Evolutionary conservation across 2,797 vertebrate species (phyloP), one percentile per base, ranked within the genome.

Genomic region (Carapus acus): DNA sequence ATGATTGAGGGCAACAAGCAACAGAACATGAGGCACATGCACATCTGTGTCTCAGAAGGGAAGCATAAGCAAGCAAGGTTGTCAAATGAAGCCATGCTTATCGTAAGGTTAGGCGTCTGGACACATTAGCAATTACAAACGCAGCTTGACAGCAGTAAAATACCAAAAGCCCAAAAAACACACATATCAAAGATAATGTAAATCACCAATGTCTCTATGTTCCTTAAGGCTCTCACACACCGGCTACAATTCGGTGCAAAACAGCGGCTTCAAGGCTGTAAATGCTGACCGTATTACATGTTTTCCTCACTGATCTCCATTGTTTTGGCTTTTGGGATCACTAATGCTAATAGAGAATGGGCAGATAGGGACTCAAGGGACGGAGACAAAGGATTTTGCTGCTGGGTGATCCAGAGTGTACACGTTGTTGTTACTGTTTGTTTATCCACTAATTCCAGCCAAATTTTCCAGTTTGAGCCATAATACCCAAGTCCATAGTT

Each of bases 241-340:
- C n/a, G 38, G 50, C 42, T 61, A 43, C 58, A 62, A 65, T 54
- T 31, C 49, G 19, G 68, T 76, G 68, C 23, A 67, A 71, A 73
- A 73, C 14, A 59, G 59, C 55, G 47, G 51, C 47, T 41, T 2
- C 13, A n/a, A 43, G 47, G 60, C 40, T 69, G 51, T 59, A 55
- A 58, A 64, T 49, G 61, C 49, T 54, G 53, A 74, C 54, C 48
- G 36, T 20, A 51, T 64, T 46, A 46, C 48, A 61, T 37, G 41
- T 63, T 58, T 47, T 38, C 7, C 18, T 52, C 38, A 74, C 59
- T 62, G 36, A 43, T 51, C 62, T 63, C 33, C 31, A 14, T 4
- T 58, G 24, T 51, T 49, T 19, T 29, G 33, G 31, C 43, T 47
- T 49, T 21, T 16, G 20, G 39, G 65, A 19, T 54, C 43, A 50